Evolutionary conservation across 2,113 vertebrate species (phyloP).

Genomic region (human (Homo sapiens)): DNA sequence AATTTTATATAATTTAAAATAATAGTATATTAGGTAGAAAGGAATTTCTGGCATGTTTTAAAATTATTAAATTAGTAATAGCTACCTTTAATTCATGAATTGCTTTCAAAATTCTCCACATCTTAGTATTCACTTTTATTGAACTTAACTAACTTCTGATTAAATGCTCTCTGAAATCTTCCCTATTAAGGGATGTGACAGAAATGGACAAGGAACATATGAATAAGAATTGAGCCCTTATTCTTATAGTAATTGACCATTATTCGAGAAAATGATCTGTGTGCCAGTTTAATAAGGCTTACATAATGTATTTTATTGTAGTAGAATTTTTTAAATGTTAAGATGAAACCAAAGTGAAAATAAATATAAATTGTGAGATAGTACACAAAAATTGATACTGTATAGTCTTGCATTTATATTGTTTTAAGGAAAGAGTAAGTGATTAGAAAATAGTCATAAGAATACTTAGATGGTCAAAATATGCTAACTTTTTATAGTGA

Average conservation of each 20-base stretch:
- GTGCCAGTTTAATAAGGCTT: not conserved
- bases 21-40: not conserved
- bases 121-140: not conserved
- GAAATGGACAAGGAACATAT: not conserved
- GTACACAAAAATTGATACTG: not conserved
- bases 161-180: not conserved
- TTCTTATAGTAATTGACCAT: not conserved
- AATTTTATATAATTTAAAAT: slow-evolving; percentile 22
- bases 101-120: not conserved
- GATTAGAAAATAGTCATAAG: not conserved
- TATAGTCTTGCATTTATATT: not conserved
- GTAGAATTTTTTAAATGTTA: not conserved
- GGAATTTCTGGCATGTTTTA: not conserved
- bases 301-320: not conserved
- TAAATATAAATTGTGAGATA: not conserved
- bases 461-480: not conserved
- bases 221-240: not conserved
- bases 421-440: not conserved
- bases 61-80: not conserved
- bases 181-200: not conserved
- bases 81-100: not conserved
- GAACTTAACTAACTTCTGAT: slow-evolving; percentile 19
- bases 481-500: not conserved
- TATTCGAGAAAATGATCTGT: not conserved
- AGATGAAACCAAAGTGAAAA: not conserved